Percentiles rank a stretch among this genome's conserved stretches.
These are phyloP conservation scores for Ooceraea biroi DNA, from an alignment of 1,140 invertebrate species.

Conservation along the genomic window DNA sequence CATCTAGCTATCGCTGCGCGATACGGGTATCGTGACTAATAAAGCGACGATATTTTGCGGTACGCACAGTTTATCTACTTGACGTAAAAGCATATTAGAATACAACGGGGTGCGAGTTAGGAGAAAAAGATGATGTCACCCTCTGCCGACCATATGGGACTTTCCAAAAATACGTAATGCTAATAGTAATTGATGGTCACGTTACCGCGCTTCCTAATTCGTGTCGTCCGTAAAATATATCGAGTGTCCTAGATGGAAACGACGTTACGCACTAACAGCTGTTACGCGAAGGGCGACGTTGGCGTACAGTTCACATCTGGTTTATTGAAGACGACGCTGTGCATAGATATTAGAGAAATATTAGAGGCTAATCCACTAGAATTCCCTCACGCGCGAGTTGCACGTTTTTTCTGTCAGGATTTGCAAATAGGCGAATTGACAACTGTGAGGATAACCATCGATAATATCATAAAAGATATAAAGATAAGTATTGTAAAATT, in stretches of 20 bases:
- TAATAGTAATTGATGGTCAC: slow-evolving; percentile 84
- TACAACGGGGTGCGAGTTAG: background rate
- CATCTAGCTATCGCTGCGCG: slow-evolving; percentile 1
- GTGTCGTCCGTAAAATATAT: slow-evolving; percentile 79
- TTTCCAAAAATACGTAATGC: slow-evolving; percentile 81
- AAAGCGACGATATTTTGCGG: background rate
- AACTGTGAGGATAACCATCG: slow-evolving; percentile 1
- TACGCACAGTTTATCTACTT: slow-evolving; percentile 1
- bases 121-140: slow-evolving; percentile 77
- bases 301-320: slow-evolving; percentile 79
- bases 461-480: background rate
- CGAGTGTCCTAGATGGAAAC: slow-evolving; percentile 72
- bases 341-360: slow-evolving; percentile 51
- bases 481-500: background rate
- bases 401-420: slow-evolving; percentile 13
- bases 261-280: slow-evolving; percentile 75
- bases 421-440: slow-evolving; percentile 1
- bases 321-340: slow-evolving; percentile 66
- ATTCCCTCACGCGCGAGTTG: slow-evolving; percentile 34
- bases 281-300: slow-evolving; percentile 76
- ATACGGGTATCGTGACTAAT: slow-evolving; percentile 52
- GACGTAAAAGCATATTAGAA: slow-evolving; percentile 32
- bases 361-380: slow-evolving; percentile 49
- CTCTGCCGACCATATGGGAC: slow-evolving; percentile 82
- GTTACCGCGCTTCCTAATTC: slow-evolving; percentile 78